Conservation (phyloP, 2,888 invertebrate genomes). For the Chironomus riparius region DNA sequence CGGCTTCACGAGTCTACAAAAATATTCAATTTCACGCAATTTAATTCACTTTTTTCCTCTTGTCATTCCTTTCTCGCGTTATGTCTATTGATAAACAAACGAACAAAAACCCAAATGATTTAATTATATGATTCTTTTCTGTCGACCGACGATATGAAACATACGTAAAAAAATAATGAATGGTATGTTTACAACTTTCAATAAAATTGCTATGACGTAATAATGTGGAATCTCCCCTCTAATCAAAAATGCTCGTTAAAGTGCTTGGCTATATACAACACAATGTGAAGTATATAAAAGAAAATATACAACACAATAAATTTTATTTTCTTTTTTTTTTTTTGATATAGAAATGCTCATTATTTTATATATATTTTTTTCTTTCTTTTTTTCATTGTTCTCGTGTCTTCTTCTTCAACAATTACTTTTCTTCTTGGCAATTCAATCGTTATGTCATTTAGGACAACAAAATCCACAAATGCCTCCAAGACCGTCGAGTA, state of each 20-base stretch:
- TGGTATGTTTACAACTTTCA: constrained; percentile 6
- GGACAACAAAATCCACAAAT: constrained; percentile 91
- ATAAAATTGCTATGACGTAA: constrained; percentile 17
- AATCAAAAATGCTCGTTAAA: constrained; percentile 17
- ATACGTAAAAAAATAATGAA: not conserved
- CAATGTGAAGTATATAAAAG: not conserved
- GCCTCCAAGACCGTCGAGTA: constrained; percentile 89
- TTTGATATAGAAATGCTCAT: not conserved
- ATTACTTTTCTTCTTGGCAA: too few relatives aligned
- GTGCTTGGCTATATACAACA: not conserved
- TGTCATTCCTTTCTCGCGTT: not conserved
- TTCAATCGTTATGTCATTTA: constrained; percentile 33
- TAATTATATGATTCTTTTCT: not conserved
- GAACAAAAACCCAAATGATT: not conserved
- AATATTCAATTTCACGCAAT: not conserved
- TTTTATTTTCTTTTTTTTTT: not conserved
- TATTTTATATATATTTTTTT: constrained; percentile 26
- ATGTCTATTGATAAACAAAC: constrained; percentile 1
- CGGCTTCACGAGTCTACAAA: not conserved
- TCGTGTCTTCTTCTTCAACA: too few relatives aligned
- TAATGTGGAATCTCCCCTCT: constrained; percentile 19
- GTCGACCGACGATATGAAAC: not conserved
- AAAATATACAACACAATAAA: not conserved
- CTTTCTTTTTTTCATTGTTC: too few relatives aligned
- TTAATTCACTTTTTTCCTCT: not conserved